Evolutionary conservation across 2,888 invertebrate species (phyloP), one percentile per base, ranked within the genome.

Genomic region (Ochropleura plecta): DNA sequence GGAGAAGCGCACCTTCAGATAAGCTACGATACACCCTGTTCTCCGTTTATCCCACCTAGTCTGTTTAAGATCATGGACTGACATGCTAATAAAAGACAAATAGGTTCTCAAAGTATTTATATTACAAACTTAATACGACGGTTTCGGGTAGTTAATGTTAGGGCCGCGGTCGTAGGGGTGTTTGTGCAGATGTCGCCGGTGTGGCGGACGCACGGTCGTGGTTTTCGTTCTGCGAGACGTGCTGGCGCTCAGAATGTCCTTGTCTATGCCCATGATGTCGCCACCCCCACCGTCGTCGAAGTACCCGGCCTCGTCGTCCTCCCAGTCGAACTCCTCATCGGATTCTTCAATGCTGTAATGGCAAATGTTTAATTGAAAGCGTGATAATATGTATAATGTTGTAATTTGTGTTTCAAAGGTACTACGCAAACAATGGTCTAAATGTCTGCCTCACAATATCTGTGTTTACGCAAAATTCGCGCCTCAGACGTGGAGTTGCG

Each of bases 101-200:
- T 76, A 55, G 14, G 55, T 63, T 76, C 73, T 67, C 30, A 72
- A 49, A 60, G 67, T 51, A 70, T 79, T 81, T 82, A 82, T 82
- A 69, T 78, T 73, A 79, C 59, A 74, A 74, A 66, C 70, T 83
- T 79, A 84, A 78, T 73, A 80, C 40, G 40, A 76, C 9, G 67
- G 75, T 51, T 67, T 82, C 20, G 83, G 84, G 70, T 84, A 83
- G 44, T 84, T 87, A 75, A 85, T 85, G 63, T 76, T 90, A 73
- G 96, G 96, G 78, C 96, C 96, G 30, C 96, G 92, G 86, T 96
- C 96, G 85, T 96, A 96, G 7, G 96, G 96, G 77, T 96, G 96
- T 95, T 96, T 96, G 89, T 96, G 96, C 40, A 95, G 96, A 96
- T 96, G 96, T 92, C 96, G 94, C 87, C 93, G 95, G 88, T 95